phyloP scores from a whole-genome alignment of 2,888 invertebrate species.

The Coenonympha glycerion region DNA sequence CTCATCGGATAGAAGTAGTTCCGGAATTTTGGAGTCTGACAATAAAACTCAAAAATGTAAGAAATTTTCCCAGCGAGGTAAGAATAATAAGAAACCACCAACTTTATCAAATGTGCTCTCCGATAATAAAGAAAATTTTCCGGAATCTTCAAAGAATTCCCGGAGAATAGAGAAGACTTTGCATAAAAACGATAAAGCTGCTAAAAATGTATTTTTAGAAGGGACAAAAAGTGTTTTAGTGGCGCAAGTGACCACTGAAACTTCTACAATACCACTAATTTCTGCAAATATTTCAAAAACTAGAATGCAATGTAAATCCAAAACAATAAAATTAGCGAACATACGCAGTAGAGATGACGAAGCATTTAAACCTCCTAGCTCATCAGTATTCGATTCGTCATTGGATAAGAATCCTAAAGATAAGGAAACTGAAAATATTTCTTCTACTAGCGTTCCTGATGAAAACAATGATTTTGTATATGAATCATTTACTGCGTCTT shows the following conservation, averaged over 20 bases:
- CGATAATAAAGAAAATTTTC: constrained; percentile 55
- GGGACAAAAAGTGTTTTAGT: constrained; percentile 43
- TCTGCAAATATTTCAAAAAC: constrained; percentile 32
- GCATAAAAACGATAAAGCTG: constrained; percentile 17
- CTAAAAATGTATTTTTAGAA: constrained; percentile 35
- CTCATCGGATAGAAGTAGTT: constrained; percentile 38
- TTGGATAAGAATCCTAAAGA: background rate
- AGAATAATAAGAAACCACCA: constrained; percentile 35
- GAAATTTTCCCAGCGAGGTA: constrained; percentile 40
- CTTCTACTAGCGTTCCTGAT: background rate
- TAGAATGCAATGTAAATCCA: constrained; percentile 12
- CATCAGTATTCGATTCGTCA: background rate
- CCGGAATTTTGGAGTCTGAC: constrained; percentile 43
- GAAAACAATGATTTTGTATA: background rate
- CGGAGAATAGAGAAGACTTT: too few relatives aligned
- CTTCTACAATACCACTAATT: constrained; percentile 31
- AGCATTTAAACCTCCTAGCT: background rate
- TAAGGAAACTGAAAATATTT: background rate
- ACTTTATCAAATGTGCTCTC: constrained; percentile 12
- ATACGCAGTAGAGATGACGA: background rate
- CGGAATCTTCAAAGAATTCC: constrained; percentile 41
- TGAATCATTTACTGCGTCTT: background rate
- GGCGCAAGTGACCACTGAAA: constrained; percentile 41
- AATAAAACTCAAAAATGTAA: constrained; percentile 38
- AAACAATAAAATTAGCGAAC: background rate